Evolutionary conservation across 2,888 invertebrate genomes (phyloP).

Genomic region (Auanema freiburgensis): DNA sequence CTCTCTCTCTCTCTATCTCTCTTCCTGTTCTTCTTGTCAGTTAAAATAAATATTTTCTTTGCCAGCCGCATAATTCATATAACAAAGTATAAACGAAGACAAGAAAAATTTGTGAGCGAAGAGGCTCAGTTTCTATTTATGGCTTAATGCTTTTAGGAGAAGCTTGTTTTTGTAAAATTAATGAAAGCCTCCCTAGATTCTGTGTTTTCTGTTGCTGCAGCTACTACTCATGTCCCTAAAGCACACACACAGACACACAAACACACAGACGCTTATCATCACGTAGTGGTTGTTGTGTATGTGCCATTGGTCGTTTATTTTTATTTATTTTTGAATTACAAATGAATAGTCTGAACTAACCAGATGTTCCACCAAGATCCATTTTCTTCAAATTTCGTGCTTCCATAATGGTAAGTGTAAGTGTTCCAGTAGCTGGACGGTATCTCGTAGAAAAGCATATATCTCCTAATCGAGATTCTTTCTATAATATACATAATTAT

Average conservation of each 20-base stretch:
- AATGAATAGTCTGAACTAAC: constrained; percentile 27
- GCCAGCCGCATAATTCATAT: too few species aligned
- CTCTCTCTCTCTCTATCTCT: too few species aligned
- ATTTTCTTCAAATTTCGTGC: constrained; percentile 64
- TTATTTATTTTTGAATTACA: too few species aligned
- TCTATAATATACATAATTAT: constrained; percentile 36
- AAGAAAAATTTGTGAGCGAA: too few species aligned
- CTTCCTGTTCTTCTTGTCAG: too few species aligned
- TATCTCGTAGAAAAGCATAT: constrained; percentile 63
- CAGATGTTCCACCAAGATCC: constrained; percentile 63
- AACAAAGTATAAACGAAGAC: too few species aligned
- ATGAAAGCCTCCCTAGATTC: background rate
- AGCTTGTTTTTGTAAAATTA: too few species aligned
- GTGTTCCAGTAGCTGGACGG: constrained; percentile 60
- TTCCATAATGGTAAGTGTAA: constrained; percentile 63
- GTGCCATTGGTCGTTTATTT: too few species aligned
- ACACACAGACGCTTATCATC: background rate
- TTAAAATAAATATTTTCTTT: too few species aligned
- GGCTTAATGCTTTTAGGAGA: too few species aligned
- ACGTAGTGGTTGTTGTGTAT: background rate
- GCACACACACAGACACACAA: background rate
- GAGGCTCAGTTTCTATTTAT: too few species aligned
- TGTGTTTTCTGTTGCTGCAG: background rate
- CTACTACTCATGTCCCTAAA: background rate
- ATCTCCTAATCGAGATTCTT: constrained; percentile 57